phyloP scores from a whole-genome alignment of 2,797 vertebrate genomes.

The Clarias platycephalus region DNA sequence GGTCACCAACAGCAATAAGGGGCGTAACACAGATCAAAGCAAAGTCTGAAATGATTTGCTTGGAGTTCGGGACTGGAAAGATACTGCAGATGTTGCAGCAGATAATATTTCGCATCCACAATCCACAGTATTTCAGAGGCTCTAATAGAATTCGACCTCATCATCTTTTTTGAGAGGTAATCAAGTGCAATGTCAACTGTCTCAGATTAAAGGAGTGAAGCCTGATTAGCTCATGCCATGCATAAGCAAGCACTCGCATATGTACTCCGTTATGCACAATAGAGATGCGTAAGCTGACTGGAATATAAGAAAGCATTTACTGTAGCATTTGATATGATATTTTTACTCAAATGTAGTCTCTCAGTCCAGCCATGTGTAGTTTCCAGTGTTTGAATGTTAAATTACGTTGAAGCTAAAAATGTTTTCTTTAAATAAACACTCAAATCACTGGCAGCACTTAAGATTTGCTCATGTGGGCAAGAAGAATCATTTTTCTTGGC shows the following conservation, averaged over 20 bases:
- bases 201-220: conserved; percentile 6
- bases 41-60: conserved; percentile 27
- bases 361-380: not conserved
- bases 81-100: conserved; percentile 25
- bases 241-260: not conserved
- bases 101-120: not conserved
- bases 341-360: not conserved
- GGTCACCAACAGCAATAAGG: not conserved
- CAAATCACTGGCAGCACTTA: not conserved
- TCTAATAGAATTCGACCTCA: not conserved
- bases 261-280: not conserved
- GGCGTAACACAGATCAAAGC: not conserved
- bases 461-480: not conserved
- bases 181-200: not conserved
- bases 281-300: not conserved
- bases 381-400: not conserved
- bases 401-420: not conserved
- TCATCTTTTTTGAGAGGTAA: not conserved
- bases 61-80: conserved; percentile 17
- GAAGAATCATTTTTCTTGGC: not conserved
- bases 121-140: not conserved
- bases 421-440: not conserved
- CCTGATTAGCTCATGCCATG: conserved; percentile 7
- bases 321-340: not conserved
- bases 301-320: not conserved